A percentile compares a stretch with the other conserved stretches of the same genome.
phyloP scores from a whole-genome alignment of 2,797 vertebrate species.

The Numenius phaeopus region DNA sequence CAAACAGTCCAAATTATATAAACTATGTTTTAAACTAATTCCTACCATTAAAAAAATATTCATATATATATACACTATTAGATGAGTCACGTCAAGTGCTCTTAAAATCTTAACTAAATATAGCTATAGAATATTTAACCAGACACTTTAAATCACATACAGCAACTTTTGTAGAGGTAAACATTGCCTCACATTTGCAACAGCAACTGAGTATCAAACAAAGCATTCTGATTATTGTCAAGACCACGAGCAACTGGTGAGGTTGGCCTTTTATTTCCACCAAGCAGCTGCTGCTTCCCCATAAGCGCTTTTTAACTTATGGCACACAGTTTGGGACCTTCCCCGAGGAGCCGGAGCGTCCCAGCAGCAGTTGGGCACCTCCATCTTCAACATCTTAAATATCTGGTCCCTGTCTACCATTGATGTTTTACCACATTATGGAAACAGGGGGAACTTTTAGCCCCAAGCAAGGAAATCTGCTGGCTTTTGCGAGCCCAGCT shows the following conservation, averaged over 20 bases:
- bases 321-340: background rate
- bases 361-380: background rate
- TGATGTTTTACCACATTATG: background rate
- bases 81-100: slow-evolving; percentile 38
- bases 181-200: slow-evolving; percentile 59
- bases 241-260: background rate
- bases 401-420: background rate
- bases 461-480: background rate
- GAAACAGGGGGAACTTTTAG: background rate
- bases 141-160: slow-evolving; percentile 40
- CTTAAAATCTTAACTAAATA: slow-evolving; percentile 63
- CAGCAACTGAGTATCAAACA: slow-evolving; percentile 24
- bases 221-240: background rate
- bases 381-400: background rate
- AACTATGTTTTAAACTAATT: slow-evolving; percentile 40
- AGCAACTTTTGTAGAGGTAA: slow-evolving; percentile 69
- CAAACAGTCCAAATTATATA: background rate
- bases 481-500: background rate
- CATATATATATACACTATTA: slow-evolving; percentile 53
- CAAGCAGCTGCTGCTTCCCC: background rate
- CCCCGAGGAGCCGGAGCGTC: background rate
- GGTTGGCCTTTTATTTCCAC: background rate
- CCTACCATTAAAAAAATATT: slow-evolving; percentile 51
- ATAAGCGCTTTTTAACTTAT: background rate
- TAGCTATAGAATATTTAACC: slow-evolving; percentile 52